Percentiles rank a stretch among this genome's conserved stretches.
Conservation (phyloP, 2,888 invertebrate genomes). For the Xiphydria camelus region DNA sequence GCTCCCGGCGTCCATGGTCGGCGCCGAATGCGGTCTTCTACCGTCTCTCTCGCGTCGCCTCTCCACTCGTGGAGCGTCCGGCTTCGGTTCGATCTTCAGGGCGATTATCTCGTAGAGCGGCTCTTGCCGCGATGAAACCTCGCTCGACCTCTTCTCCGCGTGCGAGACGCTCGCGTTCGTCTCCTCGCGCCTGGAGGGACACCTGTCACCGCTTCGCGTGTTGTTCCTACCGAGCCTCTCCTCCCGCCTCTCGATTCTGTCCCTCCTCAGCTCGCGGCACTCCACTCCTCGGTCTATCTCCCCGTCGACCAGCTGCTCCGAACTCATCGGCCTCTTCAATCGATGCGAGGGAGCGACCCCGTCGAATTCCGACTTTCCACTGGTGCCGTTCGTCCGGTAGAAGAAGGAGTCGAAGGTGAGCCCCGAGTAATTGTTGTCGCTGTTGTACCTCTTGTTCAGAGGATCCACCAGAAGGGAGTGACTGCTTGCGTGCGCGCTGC, state of each 20-base stretch:
- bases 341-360: constrained; percentile 22
- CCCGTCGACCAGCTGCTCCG: constrained; percentile 47
- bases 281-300: constrained; percentile 33
- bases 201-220: constrained; percentile 23
- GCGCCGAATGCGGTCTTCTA: constrained; percentile 47
- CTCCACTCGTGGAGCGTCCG: constrained; percentile 22
- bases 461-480: constrained; percentile 34
- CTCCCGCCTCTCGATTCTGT: constrained; percentile 18
- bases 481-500: constrained; percentile 27
- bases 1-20: constrained; percentile 41
- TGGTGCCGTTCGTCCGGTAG: constrained; percentile 41
- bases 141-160: constrained; percentile 25
- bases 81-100: constrained; percentile 24
- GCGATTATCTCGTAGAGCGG: constrained; percentile 43
- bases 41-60: constrained; percentile 30
- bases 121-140: constrained; percentile 26
- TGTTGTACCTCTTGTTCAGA: constrained; percentile 30
- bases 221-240: constrained; percentile 20
- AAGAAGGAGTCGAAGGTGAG: constrained; percentile 36
- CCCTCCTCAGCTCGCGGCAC: constrained; percentile 24
- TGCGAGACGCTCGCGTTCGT: constrained; percentile 21
- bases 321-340: constrained; percentile 47
- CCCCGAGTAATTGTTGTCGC: constrained; percentile 25
- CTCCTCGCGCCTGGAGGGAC: constrained; percentile 21
- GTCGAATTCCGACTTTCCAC: constrained; percentile 29